These are phyloP conservation scores for Microplitis manilae DNA, from an alignment of 2,888 invertebrate species.

Conservation along the genomic window DNA sequence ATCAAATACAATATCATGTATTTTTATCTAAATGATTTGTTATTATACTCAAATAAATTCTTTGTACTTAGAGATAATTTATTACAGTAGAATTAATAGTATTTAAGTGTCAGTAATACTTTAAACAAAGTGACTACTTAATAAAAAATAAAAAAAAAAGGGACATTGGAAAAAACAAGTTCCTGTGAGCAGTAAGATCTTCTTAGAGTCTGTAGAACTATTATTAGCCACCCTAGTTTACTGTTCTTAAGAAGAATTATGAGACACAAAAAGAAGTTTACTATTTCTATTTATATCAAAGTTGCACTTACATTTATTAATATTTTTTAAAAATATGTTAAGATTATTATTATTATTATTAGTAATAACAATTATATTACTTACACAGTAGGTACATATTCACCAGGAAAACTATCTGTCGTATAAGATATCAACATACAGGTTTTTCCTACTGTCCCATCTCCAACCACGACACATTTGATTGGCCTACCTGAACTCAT, in stretches of 20 bases:
- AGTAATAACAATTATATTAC: constrained; percentile 66
- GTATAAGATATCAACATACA: constrained; percentile 95
- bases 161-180: constrained; percentile 42
- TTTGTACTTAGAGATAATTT: neutral
- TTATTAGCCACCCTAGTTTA: constrained; percentile 54
- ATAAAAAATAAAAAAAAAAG: constrained; percentile 8
- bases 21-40: neutral
- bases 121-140: neutral
- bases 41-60: neutral
- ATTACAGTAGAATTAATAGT: neutral
- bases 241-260: constrained; percentile 55
- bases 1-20: constrained; percentile 9
- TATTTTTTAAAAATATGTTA: constrained; percentile 13
- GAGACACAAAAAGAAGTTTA: constrained; percentile 45
- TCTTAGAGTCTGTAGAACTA: constrained; percentile 47
- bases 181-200: constrained; percentile 45
- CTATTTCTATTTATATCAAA: constrained; percentile 43
- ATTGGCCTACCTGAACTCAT: constrained; percentile 96
- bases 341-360: neutral
- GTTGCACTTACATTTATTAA: constrained; percentile 31
- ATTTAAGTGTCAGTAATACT: neutral
- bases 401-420: constrained; percentile 93
- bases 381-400: constrained; percentile 96
- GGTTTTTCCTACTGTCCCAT: constrained; percentile 95
- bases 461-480: constrained; percentile 93